Percentiles rank a stretch among this genome's conserved stretches.
These are phyloP conservation scores for Deladenus siricidicola DNA, from an alignment of 2,888 invertebrate genomes.

Conservation along the genomic window DNA sequence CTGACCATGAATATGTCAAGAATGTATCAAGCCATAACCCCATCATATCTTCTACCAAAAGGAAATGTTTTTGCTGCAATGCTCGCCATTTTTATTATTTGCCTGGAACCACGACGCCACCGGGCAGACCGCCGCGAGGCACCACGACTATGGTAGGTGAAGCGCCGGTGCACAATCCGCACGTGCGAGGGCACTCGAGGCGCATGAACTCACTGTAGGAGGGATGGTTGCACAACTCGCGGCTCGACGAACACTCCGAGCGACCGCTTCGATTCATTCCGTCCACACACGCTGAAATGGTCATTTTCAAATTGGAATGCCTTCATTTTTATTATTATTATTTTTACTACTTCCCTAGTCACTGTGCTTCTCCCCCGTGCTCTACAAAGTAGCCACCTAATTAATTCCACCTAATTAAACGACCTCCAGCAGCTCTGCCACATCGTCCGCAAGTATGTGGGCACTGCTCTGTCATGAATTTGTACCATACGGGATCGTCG, in stretches of 20 bases:
- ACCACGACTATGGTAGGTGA: neutral
- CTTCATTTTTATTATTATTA: neutral
- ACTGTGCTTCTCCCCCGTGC: no score
- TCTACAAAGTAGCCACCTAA: no score
- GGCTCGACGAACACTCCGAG: slow-evolving; percentile 24
- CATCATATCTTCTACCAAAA: no score
- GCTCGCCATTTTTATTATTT: no score
- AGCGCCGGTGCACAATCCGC: slow-evolving; percentile 11
- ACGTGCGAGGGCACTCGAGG: slow-evolving; percentile 19
- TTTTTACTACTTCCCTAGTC: neutral
- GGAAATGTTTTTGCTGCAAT: no score
- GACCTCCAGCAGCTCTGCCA: slow-evolving; percentile 3
- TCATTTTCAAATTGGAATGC: neutral
- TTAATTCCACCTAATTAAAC: neutral
- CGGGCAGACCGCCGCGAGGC: neutral
- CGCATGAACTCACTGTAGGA: slow-evolving; percentile 19
- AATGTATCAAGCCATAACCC: no score
- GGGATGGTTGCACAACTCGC: slow-evolving; percentile 10
- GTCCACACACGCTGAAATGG: slow-evolving; percentile 15
- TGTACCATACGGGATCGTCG: slow-evolving; percentile 19
- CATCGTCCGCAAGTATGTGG: slow-evolving; percentile 25
- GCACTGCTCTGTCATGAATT: slow-evolving; percentile 28
- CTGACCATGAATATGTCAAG: no score
- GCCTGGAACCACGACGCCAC: no score
- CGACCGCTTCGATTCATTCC: slow-evolving; percentile 14